Evolutionary conservation across 2,888 invertebrate species (phyloP).

Genomic region (Agrochola circellaris): DNA sequence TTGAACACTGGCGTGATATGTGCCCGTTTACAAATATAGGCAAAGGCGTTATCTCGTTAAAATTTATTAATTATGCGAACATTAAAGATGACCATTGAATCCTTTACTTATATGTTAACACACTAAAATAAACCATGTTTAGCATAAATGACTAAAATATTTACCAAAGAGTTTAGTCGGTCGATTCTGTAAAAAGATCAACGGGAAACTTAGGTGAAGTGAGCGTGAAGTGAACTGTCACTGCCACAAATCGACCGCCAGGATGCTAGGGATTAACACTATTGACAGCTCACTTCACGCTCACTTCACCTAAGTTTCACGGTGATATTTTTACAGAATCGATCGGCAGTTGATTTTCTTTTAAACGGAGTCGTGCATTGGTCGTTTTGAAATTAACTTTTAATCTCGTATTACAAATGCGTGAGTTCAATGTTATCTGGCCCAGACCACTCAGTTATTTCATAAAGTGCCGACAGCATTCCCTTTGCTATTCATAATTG

Average conservation of each 20-base stretch:
- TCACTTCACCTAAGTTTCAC: no score
- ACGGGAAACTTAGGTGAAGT: no score
- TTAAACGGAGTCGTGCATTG: constrained; percentile 2
- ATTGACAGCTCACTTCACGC: no score
- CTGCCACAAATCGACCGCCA: no score
- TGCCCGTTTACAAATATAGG: no score
- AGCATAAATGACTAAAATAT: not conserved
- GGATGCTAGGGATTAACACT: no score
- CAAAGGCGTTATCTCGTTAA: no score
- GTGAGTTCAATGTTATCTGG: constrained; percentile 31
- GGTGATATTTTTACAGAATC: no score
- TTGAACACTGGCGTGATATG: no score
- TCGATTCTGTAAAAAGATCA: no score
- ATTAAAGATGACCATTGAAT: not conserved
- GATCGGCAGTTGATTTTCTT: not conserved
- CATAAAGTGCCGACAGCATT: constrained; percentile 19
- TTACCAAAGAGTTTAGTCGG: constrained; percentile 4
- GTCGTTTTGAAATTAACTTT: constrained; percentile 14
- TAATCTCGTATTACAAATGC: constrained; percentile 19
- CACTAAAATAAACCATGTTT: not conserved
- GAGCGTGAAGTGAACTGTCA: no score
- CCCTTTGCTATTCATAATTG: constrained; percentile 33
- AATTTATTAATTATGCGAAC: no score
- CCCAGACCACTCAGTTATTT: constrained; percentile 25
- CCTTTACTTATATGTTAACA: not conserved